These are phyloP conservation scores for Trichechus manatus DNA, from an alignment of 2,113 vertebrate genomes.

Conservation along the genomic window DNA sequence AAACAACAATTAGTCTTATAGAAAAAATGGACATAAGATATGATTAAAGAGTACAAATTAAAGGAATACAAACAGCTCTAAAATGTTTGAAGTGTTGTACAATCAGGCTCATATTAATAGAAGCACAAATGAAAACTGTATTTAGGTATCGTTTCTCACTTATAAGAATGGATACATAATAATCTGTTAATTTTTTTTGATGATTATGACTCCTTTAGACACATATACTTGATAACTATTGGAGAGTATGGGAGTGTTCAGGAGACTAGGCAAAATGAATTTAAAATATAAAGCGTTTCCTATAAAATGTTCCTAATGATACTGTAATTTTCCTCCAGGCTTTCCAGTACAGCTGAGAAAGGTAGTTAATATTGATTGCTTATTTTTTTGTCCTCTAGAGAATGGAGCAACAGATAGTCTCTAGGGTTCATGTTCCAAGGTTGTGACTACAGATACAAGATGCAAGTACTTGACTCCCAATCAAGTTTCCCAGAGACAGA, in stretches of 20 bases:
- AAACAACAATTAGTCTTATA: not conserved
- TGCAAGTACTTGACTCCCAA: not conserved
- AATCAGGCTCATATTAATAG: not conserved
- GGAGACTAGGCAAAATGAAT: not conserved
- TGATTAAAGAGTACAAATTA: not conserved
- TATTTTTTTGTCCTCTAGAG: not conserved
- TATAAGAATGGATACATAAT: no score
- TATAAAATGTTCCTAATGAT: not conserved
- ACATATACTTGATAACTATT: not conserved
- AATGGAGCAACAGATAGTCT: not conserved
- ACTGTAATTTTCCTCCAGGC: not conserved
- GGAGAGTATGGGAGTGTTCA: not conserved
- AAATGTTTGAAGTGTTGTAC: not conserved
- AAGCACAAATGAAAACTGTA: not conserved
- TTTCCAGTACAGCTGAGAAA: not conserved
- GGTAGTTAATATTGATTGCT: conserved; percentile 39
- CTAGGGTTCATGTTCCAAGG: not conserved
- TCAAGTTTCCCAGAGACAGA: not conserved
- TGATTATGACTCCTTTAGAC: not conserved
- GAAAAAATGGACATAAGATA: not conserved
- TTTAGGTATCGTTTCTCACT: not conserved
- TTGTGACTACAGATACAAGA: not conserved
- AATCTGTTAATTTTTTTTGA: not conserved
- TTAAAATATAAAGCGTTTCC: not conserved
- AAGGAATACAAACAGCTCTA: not conserved